Percentiles rank a stretch among this genome's conserved stretches.
Conservation (phyloP, 2,113 vertebrate genomes). For the Tachycineta bicolor region DNA sequence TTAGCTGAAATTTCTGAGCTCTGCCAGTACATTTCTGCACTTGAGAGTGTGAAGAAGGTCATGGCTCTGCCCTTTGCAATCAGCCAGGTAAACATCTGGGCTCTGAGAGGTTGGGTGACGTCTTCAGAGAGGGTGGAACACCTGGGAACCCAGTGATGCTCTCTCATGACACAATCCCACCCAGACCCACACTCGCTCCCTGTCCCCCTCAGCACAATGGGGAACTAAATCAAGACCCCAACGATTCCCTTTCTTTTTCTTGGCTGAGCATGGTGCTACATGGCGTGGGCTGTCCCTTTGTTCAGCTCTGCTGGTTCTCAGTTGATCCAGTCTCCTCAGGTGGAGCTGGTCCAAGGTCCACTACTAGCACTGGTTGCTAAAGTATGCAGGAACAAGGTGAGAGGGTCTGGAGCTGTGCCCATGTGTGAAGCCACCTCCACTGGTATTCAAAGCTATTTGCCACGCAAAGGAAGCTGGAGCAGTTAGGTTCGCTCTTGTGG, state of each 20-base stretch:
- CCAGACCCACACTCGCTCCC: fast-evolving
- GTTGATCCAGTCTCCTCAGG: background rate
- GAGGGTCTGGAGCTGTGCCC: background rate
- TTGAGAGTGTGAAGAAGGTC: background rate
- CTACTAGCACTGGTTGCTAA: background rate
- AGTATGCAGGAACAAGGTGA: background rate
- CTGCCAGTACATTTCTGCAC: background rate
- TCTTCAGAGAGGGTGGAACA: background rate
- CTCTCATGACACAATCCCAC: background rate
- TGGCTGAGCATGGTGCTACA: fast-evolving
- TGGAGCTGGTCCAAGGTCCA: no score
- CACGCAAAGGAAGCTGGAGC: background rate
- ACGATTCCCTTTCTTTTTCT: background rate
- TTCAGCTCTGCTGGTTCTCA: background rate
- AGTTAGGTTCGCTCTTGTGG: background rate
- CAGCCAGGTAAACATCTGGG: no score
- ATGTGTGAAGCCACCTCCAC: background rate
- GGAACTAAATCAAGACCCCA: background rate
- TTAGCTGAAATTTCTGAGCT: background rate
- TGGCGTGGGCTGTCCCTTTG: background rate
- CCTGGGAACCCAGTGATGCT: background rate
- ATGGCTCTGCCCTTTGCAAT: background rate
- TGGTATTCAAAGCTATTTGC: background rate
- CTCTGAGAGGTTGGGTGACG: background rate
- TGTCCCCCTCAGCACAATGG: background rate